Conservation (phyloP, 2,888 invertebrate genomes). For the Drosophila atripex region DNA sequence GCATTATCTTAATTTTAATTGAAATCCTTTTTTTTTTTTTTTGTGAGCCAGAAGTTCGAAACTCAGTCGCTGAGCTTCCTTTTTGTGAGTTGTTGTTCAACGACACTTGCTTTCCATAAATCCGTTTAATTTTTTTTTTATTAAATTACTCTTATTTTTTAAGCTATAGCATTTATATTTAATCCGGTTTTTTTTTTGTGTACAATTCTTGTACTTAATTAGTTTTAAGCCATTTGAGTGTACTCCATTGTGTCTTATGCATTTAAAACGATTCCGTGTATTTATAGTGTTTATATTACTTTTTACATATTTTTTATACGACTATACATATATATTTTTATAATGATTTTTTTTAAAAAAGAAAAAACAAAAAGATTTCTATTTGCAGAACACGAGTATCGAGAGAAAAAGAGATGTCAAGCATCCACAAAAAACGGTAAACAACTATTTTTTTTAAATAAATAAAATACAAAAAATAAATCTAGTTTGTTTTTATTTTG, state of each 20-base stretch:
- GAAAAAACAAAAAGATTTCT: slow-evolving; percentile 49
- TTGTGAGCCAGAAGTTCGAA: slow-evolving; percentile 48
- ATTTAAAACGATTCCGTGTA: slow-evolving; percentile 52
- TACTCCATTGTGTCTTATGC: slow-evolving; percentile 34
- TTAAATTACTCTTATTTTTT: slow-evolving; percentile 7
- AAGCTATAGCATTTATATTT: slow-evolving; percentile 8
- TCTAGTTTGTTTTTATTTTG: background rate
- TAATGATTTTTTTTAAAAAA: slow-evolving; percentile 43
- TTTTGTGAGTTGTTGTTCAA: slow-evolving; percentile 66
- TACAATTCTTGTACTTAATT: slow-evolving; percentile 26
- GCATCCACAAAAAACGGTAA: slow-evolving; percentile 61
- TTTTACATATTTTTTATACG: slow-evolving; percentile 7
- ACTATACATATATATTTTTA: slow-evolving; percentile 33
- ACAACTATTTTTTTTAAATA: slow-evolving; percentile 56
- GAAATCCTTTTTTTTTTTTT: background rate
- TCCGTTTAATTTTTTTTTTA: slow-evolving; percentile 16
- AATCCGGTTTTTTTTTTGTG: slow-evolving; percentile 12
- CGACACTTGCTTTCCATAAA: slow-evolving; percentile 51
- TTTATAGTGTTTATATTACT: slow-evolving; percentile 31
- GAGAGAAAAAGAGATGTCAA: slow-evolving; percentile 47
- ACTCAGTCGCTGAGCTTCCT: slow-evolving; percentile 70
- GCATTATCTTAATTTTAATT: slow-evolving; percentile 16
- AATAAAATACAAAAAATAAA: slow-evolving; percentile 36
- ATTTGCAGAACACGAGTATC: slow-evolving; percentile 58
- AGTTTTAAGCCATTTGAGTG: slow-evolving; percentile 17